Evolutionary conservation across 2,797 vertebrate species (phyloP).

Genomic region (Florisuga fusca): DNA sequence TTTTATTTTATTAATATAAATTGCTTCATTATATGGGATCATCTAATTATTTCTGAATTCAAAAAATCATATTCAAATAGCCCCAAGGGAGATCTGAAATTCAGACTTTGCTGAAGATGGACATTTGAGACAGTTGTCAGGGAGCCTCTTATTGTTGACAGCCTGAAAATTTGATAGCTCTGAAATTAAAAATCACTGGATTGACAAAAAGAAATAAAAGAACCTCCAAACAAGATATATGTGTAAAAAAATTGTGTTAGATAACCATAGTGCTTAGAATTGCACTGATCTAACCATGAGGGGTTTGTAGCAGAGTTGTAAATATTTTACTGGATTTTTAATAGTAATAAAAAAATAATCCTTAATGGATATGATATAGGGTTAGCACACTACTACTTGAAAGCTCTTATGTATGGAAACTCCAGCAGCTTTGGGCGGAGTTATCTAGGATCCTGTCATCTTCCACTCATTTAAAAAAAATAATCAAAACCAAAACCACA

Average conservation of each 20-base stretch:
- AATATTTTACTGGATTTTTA: constrained; percentile 80
- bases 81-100: constrained; percentile 43
- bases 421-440: constrained; percentile 68
- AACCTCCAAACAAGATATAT: background rate
- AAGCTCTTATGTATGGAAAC: constrained; percentile 68
- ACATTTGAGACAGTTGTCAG: constrained; percentile 32
- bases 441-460: constrained; percentile 67
- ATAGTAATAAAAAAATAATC: constrained; percentile 62
- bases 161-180: constrained; percentile 16
- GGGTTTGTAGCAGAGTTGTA: constrained; percentile 73
- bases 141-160: background rate
- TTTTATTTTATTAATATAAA: constrained; percentile 74
- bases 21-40: constrained; percentile 64
- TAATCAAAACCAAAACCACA: no score
- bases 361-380: constrained; percentile 73
- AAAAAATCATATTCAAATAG: constrained; percentile 64
- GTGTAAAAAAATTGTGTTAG: constrained; percentile 58
- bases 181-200: constrained; percentile 27
- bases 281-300: constrained; percentile 66
- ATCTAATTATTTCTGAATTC: constrained; percentile 77
- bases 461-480: constrained; percentile 45
- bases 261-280: constrained; percentile 58
- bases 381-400: constrained; percentile 56
- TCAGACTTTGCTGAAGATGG: constrained; percentile 12
- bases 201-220: background rate